Evolutionary conservation across 2,888 invertebrate species (phyloP), one percentile per base, ranked within the genome.

Genomic region (Parnassius apollo): DNA sequence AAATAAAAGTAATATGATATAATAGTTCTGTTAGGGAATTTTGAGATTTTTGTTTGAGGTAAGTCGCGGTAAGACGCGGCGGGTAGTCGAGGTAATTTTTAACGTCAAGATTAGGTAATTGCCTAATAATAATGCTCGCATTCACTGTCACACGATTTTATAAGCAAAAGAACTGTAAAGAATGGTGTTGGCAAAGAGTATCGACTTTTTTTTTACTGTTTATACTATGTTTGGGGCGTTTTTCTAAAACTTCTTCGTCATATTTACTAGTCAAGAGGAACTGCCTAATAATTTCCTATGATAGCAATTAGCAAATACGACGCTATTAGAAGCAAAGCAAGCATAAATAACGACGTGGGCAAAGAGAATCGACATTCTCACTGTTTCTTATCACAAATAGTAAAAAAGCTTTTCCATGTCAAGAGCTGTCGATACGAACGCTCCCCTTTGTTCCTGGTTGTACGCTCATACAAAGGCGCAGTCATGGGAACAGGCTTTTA

Each of bases 401-500:
- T 83, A 89, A 89, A 89, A 88, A 89, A 87, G 88, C 85, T 80
- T 90, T 91, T 88, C 80, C 86, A 75, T 89, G 89, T 91, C 84
- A 86, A 91, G 84, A 75, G 85, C 79, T 80, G 82, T 84, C 83
- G 88, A 85, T 80, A 78, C 73, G 78, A 84, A 82, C 80, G 82
- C 80, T 82, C 79, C 73, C 78, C 81, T 88, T 90, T 89, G 88
- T 89, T 86, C 85, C 75, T 74, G 61, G 66, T 71, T 65, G 69
- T 69, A 70, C 67, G 65, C 66, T 57, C 65, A 61, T 62, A 68
- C 67, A 69, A 67, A 35, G 50, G 49, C 13, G 66, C 65, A 57
- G 64, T 55, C 59, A 46, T 52, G 42, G 49, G 51, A 63, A 52
- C 56, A 51, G 45, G 50, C 58, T 58, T 51, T 22, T 49, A 59